Base-by-base conservation (phyloP, 2,888 invertebrate species). In the Oxytorus armatus region DNA sequence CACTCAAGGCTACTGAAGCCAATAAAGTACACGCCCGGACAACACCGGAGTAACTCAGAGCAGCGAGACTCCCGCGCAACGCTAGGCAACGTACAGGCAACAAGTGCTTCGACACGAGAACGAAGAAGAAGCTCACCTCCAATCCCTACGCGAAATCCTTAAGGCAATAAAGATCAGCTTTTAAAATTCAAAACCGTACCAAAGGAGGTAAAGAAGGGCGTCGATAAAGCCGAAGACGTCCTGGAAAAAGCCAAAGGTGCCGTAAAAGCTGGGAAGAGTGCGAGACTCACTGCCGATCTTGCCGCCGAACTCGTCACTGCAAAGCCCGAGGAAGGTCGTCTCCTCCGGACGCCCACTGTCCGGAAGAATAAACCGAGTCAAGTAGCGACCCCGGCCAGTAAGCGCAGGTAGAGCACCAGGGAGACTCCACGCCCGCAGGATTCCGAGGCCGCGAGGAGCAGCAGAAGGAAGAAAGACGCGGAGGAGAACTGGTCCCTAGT, bases 181-280 rank as follows among this genome's bases (percentile, higher is more conserved):
- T 1, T 23, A n/a, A 61, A 44, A 16, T 61, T 44, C 44, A 61
- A 61, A 23, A 61, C 61, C 23, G 42, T 61, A n/a, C 61, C 61
- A 44, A 61, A 61, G 14, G 44, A 61, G 44, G 42, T 44, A 23
- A 39, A 61, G 39, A 23, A 61, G 3, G 44, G 3, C 5, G 5
- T 5, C 29, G 29, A 29, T 4, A 29, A 29, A 29, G 29, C 29
- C 3, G 3, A 29, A 29, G 29, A 29, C 5, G 29, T 5, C 29
- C 29, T 29, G 29, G 29, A 29, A 29, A 29, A 29, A 29, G 29
- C 5, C 29, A 29, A 5, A 29, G 29, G 29, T 29, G 29, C 29
- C 29, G 29, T 5, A 29, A 5, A 5, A 29, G 5, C 3, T 29
- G n/a, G 29, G 29, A 29, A 29, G 3, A 29, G 29, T 5, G 29